Percentiles rank a stretch among this genome's conserved stretches.
These are phyloP conservation scores for Lamproptera curius DNA, from an alignment of 2,888 invertebrate species.

Conservation along the genomic window DNA sequence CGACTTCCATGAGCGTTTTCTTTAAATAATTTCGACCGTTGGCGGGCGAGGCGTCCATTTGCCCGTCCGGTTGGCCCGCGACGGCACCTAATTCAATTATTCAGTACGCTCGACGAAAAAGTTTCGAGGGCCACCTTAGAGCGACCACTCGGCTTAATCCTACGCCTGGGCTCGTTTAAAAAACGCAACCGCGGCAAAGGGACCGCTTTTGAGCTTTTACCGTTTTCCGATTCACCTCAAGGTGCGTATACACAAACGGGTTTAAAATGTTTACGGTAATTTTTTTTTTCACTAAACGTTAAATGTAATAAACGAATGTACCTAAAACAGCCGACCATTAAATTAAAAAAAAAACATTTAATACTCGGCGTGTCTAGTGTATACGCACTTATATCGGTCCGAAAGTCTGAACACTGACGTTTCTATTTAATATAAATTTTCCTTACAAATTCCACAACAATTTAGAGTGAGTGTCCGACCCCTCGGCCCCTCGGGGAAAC, in stretches of 20 bases:
- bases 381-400: no score
- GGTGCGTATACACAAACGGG: not conserved
- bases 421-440: no score
- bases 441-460: no score
- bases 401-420: no score
- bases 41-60: constrained; percentile 29
- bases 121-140: constrained; percentile 45
- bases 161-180: constrained; percentile 36
- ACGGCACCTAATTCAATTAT: constrained; percentile 66
- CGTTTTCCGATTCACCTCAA: not conserved
- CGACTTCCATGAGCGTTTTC: constrained; percentile 7
- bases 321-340: no score
- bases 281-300: no score
- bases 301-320: no score
- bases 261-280: not conserved
- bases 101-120: constrained; percentile 55
- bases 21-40: constrained; percentile 5
- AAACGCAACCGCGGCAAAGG: constrained; percentile 16
- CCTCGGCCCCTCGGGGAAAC: constrained; percentile 23
- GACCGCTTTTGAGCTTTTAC: constrained; percentile 13
- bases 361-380: no score
- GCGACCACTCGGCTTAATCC: constrained; percentile 52
- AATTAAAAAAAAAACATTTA: no score
- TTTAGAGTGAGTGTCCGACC: constrained; percentile 31
- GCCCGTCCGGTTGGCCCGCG: constrained; percentile 36